Conservation (phyloP, 2,113 vertebrate genomes). For the Hydropotes inermis region DNA sequence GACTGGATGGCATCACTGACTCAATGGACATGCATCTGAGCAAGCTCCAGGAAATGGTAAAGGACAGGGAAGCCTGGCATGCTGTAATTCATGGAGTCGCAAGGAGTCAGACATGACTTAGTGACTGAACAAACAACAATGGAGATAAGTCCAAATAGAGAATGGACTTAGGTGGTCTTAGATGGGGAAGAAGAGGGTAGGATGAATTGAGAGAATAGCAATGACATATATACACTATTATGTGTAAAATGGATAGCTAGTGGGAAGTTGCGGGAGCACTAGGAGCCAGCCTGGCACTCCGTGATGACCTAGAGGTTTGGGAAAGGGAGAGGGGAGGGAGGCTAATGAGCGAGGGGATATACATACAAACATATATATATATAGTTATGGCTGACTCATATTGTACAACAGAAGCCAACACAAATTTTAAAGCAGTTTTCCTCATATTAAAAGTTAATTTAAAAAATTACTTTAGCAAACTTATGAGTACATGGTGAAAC, state of each 20-base stretch:
- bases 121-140: background rate
- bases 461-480: background rate
- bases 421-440: background rate
- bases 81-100: background rate
- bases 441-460: background rate
- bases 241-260: background rate
- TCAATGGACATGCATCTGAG: background rate
- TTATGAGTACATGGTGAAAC: background rate
- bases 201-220: background rate
- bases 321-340: background rate
- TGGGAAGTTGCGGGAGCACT: background rate
- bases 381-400: background rate
- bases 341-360: background rate
- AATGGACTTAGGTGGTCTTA: background rate
- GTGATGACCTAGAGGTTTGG: background rate
- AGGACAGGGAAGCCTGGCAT: background rate
- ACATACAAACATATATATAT: background rate
- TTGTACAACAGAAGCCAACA: background rate
- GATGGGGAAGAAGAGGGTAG: background rate
- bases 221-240: background rate
- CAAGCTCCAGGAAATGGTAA: background rate
- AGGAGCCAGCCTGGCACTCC: background rate
- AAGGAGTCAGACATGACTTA: background rate
- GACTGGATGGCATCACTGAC: background rate
- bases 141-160: background rate